A percentile compares a stretch with the other conserved stretches of the same genome.
Conservation (phyloP, 2,888 invertebrate species). For the Notodonta dromedarius region DNA sequence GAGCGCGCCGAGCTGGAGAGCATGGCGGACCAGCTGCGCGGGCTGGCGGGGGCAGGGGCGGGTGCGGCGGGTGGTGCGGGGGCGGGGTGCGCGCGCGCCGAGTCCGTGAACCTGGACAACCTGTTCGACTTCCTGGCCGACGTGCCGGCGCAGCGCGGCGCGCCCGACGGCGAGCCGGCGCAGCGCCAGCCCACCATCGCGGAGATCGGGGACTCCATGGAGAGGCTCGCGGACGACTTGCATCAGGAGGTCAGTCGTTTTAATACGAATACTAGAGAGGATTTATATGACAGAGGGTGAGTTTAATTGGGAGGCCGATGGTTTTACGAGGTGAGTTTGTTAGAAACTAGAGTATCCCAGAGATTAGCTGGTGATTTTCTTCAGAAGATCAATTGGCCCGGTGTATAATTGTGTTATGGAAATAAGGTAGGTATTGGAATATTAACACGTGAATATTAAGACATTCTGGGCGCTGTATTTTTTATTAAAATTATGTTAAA, state of each 20-base stretch:
- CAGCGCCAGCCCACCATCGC: slow-evolving; percentile 88
- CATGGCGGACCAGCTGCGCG: slow-evolving; percentile 77
- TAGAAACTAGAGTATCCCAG: no score
- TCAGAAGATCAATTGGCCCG: no score
- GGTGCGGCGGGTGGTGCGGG: slow-evolving; percentile 83
- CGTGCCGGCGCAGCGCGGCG: slow-evolving; percentile 81
- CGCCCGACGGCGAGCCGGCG: slow-evolving; percentile 79
- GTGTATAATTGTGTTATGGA: no score
- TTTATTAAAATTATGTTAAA: no score
- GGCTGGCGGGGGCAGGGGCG: slow-evolving; percentile 61
- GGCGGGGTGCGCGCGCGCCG: slow-evolving; percentile 76
- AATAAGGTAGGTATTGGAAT: no score
- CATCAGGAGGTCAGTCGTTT: slow-evolving; percentile 87
- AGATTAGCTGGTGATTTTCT: no score
- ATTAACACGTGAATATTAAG: no score
- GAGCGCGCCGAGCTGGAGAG: slow-evolving; percentile 82
- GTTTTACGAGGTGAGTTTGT: no score
- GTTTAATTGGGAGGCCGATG: no score
- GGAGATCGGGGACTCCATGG: slow-evolving; percentile 94
- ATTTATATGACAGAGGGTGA: no score
- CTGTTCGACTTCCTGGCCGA: slow-evolving; percentile 95
- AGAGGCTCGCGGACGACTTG: slow-evolving; percentile 91
- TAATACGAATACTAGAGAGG: no score
- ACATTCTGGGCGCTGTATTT: no score
- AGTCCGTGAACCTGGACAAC: slow-evolving; percentile 94